These are phyloP conservation scores for Netelia melanura DNA, from an alignment of 2,888 invertebrate species.

Conservation along the genomic window DNA sequence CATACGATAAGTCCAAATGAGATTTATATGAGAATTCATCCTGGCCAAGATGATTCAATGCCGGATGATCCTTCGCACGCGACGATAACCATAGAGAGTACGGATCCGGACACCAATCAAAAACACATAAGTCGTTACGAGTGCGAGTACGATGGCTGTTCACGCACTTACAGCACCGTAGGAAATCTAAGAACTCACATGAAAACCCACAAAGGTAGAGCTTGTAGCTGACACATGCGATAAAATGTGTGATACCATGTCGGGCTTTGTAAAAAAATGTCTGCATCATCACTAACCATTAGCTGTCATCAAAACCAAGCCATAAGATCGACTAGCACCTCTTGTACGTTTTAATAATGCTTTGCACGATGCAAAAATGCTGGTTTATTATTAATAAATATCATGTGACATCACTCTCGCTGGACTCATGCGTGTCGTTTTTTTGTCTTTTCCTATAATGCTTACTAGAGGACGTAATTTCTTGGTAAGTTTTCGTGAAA, in stretches of 20 bases:
- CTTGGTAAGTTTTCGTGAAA: slow-evolving; percentile 58
- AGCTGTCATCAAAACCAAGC: not conserved
- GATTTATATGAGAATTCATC: slow-evolving; percentile 90
- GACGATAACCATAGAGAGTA: slow-evolving; percentile 89
- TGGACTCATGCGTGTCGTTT: slow-evolving; percentile 30
- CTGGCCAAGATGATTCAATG: slow-evolving; percentile 88
- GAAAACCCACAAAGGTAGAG: slow-evolving; percentile 96
- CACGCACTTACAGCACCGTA: slow-evolving; percentile 95
- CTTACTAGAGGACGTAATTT: slow-evolving; percentile 63
- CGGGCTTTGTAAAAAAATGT: slow-evolving; percentile 1
- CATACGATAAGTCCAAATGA: slow-evolving; percentile 90
- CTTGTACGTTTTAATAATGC: slow-evolving; percentile 47
- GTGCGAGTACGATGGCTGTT: slow-evolving; percentile 96
- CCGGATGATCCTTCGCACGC: slow-evolving; percentile 89
- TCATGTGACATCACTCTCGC: not conserved
- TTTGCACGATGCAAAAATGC: slow-evolving; percentile 54
- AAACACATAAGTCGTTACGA: slow-evolving; percentile 90
- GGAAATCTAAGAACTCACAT: slow-evolving; percentile 97
- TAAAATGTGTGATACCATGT: slow-evolving; percentile 1
- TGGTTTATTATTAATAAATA: slow-evolving; percentile 1
- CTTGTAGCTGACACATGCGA: not conserved
- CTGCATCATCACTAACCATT: slow-evolving; percentile 7
- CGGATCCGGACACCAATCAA: slow-evolving; percentile 87
- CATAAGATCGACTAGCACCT: not conserved
- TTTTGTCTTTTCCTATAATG: slow-evolving; percentile 54